A percentile compares a stretch with the other conserved stretches of the same genome.
phyloP scores from a whole-genome alignment of 2,888 invertebrate genomes.

The Tenodera sinensis region DNA sequence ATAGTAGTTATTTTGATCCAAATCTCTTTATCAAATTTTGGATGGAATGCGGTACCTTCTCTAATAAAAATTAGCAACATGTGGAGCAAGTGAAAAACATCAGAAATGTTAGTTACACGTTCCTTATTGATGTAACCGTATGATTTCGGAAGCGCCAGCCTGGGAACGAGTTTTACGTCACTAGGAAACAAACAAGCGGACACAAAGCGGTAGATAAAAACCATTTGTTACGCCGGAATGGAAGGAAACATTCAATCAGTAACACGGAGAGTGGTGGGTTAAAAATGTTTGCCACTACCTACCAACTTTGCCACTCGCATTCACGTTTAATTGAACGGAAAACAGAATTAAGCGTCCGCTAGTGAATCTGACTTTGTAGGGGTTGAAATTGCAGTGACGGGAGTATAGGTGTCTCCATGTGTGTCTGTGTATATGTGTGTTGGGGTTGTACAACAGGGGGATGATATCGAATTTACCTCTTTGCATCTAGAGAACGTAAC shows the following conservation, averaged over 20 bases:
- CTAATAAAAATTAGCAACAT: too few species aligned
- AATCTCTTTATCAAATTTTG: too few species aligned
- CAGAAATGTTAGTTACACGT: too few species aligned
- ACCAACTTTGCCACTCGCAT: background rate
- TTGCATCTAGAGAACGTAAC: background rate
- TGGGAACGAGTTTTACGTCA: background rate
- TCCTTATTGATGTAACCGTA: too few species aligned
- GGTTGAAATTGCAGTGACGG: background rate
- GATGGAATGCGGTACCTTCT: too few species aligned
- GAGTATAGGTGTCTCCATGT: background rate
- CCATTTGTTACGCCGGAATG: background rate
- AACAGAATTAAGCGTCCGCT: background rate
- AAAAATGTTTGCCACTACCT: background rate
- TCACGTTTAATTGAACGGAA: background rate
- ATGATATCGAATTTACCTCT: background rate
- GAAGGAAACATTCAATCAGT: background rate
- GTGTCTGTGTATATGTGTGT: background rate
- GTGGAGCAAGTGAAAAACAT: too few species aligned
- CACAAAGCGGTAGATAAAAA: too few species aligned
- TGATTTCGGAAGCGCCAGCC: too few species aligned
- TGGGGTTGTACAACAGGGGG: background rate
- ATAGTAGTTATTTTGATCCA: too few species aligned
- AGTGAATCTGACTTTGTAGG: background rate
- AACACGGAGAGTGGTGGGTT: background rate
- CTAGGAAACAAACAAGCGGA: background rate